Percentiles rank a stretch among this genome's conserved stretches.
Evolutionary conservation across 2,113 vertebrate genomes (phyloP).

Genomic region (Cyanoramphus novaezelandiae): DNA sequence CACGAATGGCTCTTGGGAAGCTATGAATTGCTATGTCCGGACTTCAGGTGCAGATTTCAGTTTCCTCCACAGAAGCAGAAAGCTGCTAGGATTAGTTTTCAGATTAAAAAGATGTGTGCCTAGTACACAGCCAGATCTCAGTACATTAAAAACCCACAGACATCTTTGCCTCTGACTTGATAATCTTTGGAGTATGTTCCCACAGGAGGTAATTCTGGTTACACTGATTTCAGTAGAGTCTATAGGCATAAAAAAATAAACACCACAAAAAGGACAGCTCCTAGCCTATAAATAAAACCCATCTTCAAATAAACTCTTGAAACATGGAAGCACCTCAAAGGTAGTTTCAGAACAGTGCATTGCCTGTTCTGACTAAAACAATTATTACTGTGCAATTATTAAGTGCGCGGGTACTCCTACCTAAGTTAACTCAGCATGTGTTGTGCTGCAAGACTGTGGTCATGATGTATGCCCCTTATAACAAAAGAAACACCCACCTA

Average conservation of each 20-base stretch:
- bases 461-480: background rate
- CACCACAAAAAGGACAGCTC: background rate
- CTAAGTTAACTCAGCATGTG: background rate
- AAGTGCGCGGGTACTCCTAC: rapidly evolving
- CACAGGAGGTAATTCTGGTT: background rate
- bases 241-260: background rate
- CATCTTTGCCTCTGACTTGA: background rate
- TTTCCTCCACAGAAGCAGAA: background rate
- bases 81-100: background rate
- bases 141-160: background rate
- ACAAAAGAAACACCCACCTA: background rate
- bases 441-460: background rate
- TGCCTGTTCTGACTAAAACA: background rate
- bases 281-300: background rate
- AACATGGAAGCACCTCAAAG: background rate
- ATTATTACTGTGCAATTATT: background rate
- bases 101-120: background rate
- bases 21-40: background rate
- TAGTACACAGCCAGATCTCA: background rate
- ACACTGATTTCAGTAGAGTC: background rate
- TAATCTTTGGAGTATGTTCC: background rate
- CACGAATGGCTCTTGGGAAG: background rate
- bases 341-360: background rate
- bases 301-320: background rate
- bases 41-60: background rate